Evolutionary conservation across 1,140 invertebrate genomes (phyloP).

Genomic region (Drosophila jambulina): DNA sequence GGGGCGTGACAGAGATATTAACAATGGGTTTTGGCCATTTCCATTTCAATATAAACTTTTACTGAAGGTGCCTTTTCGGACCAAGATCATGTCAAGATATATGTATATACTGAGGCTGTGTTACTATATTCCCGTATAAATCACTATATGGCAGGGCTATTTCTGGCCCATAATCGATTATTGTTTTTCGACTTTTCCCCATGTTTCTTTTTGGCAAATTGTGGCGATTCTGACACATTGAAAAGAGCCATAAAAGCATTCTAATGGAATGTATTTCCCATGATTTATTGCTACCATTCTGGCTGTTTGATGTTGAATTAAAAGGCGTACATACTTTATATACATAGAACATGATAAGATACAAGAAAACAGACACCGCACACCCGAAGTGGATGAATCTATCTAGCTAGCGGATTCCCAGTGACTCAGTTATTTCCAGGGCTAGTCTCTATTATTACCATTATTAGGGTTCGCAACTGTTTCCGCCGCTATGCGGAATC

Average conservation of each 20-base stretch:
- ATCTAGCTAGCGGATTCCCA: neutral
- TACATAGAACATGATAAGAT: conserved; percentile 56
- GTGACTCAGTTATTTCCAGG: conserved; percentile 49
- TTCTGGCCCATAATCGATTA: conserved; percentile 55
- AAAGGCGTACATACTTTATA: conserved; percentile 42
- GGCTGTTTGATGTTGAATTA: conserved; percentile 71
- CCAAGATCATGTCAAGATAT: conserved; percentile 42
- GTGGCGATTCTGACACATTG: conserved; percentile 61
- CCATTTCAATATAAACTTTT: neutral
- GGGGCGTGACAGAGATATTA: conserved; percentile 56
- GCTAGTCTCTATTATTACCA: conserved; percentile 27
- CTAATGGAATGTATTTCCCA: conserved; percentile 45
- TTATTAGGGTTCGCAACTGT: conserved; percentile 31
- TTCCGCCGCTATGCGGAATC: conserved; percentile 49
- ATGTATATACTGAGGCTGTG: conserved; percentile 12
- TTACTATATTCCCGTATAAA: conserved; percentile 23
- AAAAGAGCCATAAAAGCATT: conserved; percentile 49
- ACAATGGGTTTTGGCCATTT: conserved; percentile 49
- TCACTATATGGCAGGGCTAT: conserved; percentile 30
- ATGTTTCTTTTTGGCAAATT: conserved; percentile 35
- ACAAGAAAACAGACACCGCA: conserved; percentile 24
- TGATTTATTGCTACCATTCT: conserved; percentile 62
- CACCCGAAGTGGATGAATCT: conserved; percentile 29
- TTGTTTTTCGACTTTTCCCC: conserved; percentile 22
- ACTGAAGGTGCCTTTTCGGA: conserved; percentile 18